Conservation (phyloP, 2,888 invertebrate genomes). For the Torymus aiolomorphi region DNA sequence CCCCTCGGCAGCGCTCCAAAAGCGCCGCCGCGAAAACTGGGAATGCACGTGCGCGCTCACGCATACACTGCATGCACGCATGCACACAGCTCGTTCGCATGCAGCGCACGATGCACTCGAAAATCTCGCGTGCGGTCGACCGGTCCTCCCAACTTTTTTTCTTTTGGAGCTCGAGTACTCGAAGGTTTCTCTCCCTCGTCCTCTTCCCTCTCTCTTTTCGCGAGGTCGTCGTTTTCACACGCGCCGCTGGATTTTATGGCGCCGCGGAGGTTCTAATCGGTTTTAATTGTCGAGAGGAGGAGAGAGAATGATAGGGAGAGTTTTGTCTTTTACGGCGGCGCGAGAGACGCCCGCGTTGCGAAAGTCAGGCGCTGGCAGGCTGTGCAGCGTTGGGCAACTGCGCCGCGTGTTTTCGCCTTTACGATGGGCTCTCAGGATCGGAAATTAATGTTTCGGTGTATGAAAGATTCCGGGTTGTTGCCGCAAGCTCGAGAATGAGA, state of each 20-base stretch:
- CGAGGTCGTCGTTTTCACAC: neutral
- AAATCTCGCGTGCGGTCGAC: conserved; percentile 29
- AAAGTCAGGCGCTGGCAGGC: neutral
- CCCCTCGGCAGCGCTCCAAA: conserved; percentile 43
- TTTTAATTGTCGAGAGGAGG: conserved; percentile 7
- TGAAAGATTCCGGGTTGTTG: neutral
- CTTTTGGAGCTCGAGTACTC: neutral
- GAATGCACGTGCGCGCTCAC: neutral
- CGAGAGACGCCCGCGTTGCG: neutral
- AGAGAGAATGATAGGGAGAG: neutral
- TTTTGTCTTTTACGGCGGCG: conserved; percentile 18
- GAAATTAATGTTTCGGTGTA: conserved; percentile 3
- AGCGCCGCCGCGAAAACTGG: conserved; percentile 15
- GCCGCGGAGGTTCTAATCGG: conserved; percentile 24
- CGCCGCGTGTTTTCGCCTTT: neutral
- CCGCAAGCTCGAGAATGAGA: too few species aligned
- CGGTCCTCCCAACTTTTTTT: conserved; percentile 27
- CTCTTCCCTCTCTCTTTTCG: neutral
- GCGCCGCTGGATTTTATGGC: neutral
- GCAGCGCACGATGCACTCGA: neutral
- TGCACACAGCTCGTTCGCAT: too few species aligned
- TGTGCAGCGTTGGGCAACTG: conserved; percentile 2
- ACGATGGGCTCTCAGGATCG: conserved; percentile 1
- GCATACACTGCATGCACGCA: neutral
- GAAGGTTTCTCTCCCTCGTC: neutral